Conservation (phyloP, 2,888 invertebrate genomes). For the Patella depressa region DNA sequence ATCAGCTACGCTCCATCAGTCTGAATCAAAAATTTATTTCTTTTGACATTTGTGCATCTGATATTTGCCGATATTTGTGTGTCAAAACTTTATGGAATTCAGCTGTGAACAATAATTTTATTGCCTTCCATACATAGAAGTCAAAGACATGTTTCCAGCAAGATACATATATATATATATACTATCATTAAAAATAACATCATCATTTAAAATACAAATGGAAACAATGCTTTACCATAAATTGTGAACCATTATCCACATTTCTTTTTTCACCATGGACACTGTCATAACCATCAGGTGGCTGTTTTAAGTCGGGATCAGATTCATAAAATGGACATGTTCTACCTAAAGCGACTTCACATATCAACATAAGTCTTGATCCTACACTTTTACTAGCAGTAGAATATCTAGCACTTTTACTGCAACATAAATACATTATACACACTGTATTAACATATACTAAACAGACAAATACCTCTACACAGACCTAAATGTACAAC, state of each 20-base stretch:
- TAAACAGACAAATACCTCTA: neutral
- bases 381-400: constrained; percentile 54
- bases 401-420: constrained; percentile 63
- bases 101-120: no score
- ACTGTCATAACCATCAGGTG: constrained; percentile 67
- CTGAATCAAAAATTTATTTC: no score
- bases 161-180: no score
- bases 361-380: constrained; percentile 63
- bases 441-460: neutral
- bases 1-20: no score
- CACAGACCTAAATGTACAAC: neutral
- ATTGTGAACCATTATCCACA: constrained; percentile 46
- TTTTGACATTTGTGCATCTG: no score
- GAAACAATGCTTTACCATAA: constrained; percentile 47
- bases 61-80: no score
- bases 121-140: no score
- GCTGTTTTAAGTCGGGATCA: constrained; percentile 51
- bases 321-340: constrained; percentile 46
- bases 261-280: constrained; percentile 55
- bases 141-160: no score
- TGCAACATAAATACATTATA: constrained; percentile 30
- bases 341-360: constrained; percentile 64
- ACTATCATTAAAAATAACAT: no score
- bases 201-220: no score
- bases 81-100: no score